Evolutionary conservation across 2,888 invertebrate species (phyloP).

Genomic region (Apotomis turbidana): DNA sequence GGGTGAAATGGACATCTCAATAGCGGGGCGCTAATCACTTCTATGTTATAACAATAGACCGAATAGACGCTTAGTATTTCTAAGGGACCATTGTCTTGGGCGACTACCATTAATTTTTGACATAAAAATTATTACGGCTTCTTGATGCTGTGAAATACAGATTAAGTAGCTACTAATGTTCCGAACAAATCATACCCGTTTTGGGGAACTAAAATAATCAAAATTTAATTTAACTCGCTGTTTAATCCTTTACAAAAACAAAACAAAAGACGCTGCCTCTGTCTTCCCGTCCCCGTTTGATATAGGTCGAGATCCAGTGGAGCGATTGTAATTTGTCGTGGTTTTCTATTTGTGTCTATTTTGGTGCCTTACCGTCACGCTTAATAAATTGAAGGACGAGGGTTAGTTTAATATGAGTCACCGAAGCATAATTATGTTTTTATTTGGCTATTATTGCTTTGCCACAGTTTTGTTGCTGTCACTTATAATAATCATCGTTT

Average conservation of each 20-base stretch:
- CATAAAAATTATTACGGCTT: not conserved
- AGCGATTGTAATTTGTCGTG: constrained; percentile 38
- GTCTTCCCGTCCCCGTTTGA: constrained; percentile 20
- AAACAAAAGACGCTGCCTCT: constrained; percentile 17
- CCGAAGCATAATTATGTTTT: constrained; percentile 29
- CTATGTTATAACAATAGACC: constrained; percentile 16
- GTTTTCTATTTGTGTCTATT: constrained; percentile 38
- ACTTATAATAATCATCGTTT: constrained; percentile 5
- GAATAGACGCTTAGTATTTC: constrained; percentile 20
- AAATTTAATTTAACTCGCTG: constrained; percentile 4
- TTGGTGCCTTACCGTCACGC: constrained; percentile 35
- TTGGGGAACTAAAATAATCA: not conserved
- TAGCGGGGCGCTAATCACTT: constrained; percentile 18
- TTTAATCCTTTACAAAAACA: constrained; percentile 16
- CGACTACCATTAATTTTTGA: not conserved
- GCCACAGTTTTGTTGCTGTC: constrained; percentile 1
- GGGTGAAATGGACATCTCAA: not conserved
- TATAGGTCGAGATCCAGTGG: constrained; percentile 36
- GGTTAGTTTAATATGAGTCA: constrained; percentile 30
- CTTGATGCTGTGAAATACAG: not conserved
- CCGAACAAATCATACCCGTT: no score
- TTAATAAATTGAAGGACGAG: constrained; percentile 37
- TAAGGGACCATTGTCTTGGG: constrained; percentile 16
- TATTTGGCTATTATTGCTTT: constrained; percentile 21
- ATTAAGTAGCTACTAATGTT: not conserved